These are phyloP conservation scores for Eutrigla gurnardus DNA, from an alignment of 2,797 vertebrate genomes.

Conservation along the genomic window DNA sequence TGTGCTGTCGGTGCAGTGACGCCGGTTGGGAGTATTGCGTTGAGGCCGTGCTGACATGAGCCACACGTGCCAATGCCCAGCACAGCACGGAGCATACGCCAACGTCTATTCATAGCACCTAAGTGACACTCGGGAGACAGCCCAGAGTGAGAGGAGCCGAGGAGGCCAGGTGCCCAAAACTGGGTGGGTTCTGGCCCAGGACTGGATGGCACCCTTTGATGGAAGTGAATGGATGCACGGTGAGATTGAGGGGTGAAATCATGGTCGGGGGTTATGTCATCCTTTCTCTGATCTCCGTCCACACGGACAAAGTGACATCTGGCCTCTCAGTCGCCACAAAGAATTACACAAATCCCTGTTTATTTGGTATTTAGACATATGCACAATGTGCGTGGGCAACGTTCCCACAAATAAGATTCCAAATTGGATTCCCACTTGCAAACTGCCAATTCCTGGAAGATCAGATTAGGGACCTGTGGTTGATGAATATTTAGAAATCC, in stretches of 20 bases:
- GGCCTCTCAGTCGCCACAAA: constrained; percentile 28
- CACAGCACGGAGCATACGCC: constrained; percentile 66
- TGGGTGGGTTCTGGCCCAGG: constrained; percentile 13
- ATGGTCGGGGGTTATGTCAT: constrained; percentile 35
- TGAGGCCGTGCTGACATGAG: constrained; percentile 71
- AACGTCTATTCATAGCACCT: constrained; percentile 78
- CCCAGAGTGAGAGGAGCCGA: constrained; percentile 34
- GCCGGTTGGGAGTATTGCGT: constrained; percentile 69
- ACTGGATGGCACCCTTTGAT: constrained; percentile 24
- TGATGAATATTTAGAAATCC: neutral
- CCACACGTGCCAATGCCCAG: constrained; percentile 77
- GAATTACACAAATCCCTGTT: constrained; percentile 24
- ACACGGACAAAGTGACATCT: constrained; percentile 56
- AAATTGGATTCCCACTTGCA: neutral
- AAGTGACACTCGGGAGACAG: constrained; percentile 57
- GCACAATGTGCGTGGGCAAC: neutral
- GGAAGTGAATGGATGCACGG: constrained; percentile 24
- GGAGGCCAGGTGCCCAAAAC: constrained; percentile 47
- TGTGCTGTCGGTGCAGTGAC: constrained; percentile 81
- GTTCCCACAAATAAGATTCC: neutral
- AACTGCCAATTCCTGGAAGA: neutral
- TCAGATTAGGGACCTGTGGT: neutral
- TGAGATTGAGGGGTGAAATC: constrained; percentile 35
- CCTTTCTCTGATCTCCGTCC: constrained; percentile 61
- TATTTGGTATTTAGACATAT: constrained; percentile 17